Base-by-base conservation (phyloP, 53 echinoderm and acorn worm species). In the Crossaster papposus region DNA sequence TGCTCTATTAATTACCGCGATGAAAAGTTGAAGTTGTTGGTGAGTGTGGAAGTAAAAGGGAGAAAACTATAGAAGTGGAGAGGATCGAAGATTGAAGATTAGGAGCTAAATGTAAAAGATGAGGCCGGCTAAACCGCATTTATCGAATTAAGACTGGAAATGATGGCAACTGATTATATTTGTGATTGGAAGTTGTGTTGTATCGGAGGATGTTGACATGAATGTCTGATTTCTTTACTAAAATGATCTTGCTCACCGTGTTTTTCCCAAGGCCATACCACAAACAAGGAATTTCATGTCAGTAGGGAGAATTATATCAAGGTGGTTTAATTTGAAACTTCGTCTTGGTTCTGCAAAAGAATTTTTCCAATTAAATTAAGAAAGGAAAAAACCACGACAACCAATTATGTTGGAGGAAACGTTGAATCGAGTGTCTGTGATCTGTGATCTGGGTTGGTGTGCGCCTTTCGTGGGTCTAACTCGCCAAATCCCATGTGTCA, bases 1-100 rank as follows among this genome's bases (percentile, higher is more conserved):
- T 72, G 84, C 84, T 84, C 84, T 72, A 84, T 84, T 84, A 84
- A 84, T 84, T 84, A 84, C 84, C 72, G 72, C 30, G 84, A 84
- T 84, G 84, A 84, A 84, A 84, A 84, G 52, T 70, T 84, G 84
- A 84, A 84, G 84, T 84, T 84, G 84, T 84, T 44, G 36, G 72
- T 52, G 72, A 72, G 71, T 72, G 24, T 28, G 83, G 70, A 50
- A 70, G 70, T n/a, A 64, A 23, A 62, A 22, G 64, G 26, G 36
- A 32, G 18, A 36, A 36, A 22, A 78, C n/a, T 8, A 53, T 29
- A 78, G 24, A 35, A 78, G 78, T 37, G 38, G n/a, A 20, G 51
- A 78, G 15, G 44, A 26, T 30, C 29, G 12, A 2, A 78, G 64
- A 64, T 2, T 18, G 12, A 17, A 20, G 58, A 58, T 2, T 58